Conservation (phyloP, 2,113 vertebrate genomes). For the Gavia stellata region DNA sequence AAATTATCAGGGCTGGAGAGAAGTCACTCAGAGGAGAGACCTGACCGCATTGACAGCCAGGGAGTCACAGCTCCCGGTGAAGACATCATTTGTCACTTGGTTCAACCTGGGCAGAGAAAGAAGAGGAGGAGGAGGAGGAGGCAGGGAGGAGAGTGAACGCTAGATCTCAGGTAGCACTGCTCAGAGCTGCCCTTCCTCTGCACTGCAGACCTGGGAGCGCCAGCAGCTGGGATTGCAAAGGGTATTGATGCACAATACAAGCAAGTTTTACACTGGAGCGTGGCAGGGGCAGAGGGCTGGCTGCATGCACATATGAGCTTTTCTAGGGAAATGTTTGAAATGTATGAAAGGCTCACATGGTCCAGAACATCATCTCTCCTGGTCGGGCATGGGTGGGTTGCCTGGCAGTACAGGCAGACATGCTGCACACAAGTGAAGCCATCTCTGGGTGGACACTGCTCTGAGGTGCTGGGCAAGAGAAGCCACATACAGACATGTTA, state of each 20-base stretch:
- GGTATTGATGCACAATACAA: not conserved
- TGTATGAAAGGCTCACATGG: not conserved
- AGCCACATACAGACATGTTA: not conserved
- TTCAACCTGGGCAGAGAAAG: not conserved
- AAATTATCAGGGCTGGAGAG: not conserved
- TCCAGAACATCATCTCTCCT: not conserved
- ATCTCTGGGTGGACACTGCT: not conserved
- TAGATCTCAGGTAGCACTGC: not conserved
- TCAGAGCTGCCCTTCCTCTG: not conserved
- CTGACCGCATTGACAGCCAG: not conserved
- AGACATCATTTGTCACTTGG: not conserved
- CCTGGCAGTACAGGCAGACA: not conserved
- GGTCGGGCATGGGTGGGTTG: not conserved
- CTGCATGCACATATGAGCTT: not conserved
- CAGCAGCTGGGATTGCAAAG: not conserved
- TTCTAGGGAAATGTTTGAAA: not conserved
- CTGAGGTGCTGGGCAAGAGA: not conserved
- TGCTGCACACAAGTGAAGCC: not conserved
- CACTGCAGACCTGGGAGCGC: not conserved
- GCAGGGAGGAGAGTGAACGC: not conserved
- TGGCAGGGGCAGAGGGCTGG: not conserved
- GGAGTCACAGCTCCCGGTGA: not conserved
- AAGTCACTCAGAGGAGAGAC: not conserved
- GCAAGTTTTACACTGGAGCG: not conserved
- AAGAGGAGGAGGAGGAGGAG: not conserved